phyloP scores from a whole-genome alignment of 2,797 vertebrate species.

The Myiothlypis coronata region DNA sequence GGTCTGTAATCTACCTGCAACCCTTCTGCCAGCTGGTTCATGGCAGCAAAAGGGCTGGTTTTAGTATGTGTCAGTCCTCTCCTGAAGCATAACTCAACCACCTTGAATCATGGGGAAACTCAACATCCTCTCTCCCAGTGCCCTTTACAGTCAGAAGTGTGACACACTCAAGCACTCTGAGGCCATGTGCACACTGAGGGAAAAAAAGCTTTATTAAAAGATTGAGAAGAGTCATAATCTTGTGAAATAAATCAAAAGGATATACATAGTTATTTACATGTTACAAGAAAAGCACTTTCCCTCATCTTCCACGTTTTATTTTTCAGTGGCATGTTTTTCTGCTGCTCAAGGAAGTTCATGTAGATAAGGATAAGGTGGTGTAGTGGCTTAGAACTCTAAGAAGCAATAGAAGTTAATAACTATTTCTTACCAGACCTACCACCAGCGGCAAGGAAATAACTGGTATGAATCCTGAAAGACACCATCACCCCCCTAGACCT shows the following conservation, averaged over 20 bases:
- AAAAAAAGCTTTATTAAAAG: neutral
- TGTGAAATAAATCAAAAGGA: neutral
- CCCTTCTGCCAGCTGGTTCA: neutral
- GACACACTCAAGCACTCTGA: neutral
- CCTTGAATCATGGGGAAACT: neutral
- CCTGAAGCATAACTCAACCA: neutral
- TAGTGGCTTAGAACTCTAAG: neutral
- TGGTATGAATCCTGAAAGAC: neutral
- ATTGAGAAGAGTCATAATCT: neutral
- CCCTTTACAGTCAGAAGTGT: neutral
- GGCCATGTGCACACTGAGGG: neutral
- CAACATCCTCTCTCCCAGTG: neutral
- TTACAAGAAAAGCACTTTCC: neutral
- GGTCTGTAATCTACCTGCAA: neutral
- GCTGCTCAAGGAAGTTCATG: rapidly evolving
- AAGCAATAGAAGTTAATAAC: neutral
- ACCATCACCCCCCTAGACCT: rapidly evolving
- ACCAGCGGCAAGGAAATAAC: neutral
- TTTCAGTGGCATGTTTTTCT: neutral
- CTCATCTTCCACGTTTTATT: neutral
- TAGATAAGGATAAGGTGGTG: neutral
- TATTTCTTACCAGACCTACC: neutral
- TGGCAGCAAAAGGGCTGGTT: neutral
- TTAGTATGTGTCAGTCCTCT: neutral
- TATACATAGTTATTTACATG: neutral